phyloP scores from a whole-genome alignment of 64 coral and sea anemone genomes.

The Trachythela sp. region DNA sequence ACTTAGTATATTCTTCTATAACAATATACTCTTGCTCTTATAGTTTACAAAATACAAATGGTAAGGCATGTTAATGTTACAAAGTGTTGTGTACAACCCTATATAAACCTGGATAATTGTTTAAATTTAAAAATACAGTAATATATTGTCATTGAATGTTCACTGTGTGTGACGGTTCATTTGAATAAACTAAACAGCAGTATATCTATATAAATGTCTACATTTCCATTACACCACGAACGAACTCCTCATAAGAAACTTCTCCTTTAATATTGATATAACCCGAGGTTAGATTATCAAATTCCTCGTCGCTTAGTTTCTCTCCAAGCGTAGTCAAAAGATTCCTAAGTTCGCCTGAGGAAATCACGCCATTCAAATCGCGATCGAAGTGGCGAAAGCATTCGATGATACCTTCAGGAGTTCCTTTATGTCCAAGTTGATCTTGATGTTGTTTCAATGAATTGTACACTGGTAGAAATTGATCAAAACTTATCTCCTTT shows the following conservation, averaged over 20 bases:
- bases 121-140: not conserved
- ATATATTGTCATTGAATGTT: not conserved
- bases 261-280: conserved; percentile 75
- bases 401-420: conserved; percentile 76
- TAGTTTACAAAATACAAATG: not conserved
- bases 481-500: conserved; percentile 64
- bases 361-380: conserved; percentile 59
- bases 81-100: not conserved
- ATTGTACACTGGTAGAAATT: conserved; percentile 84
- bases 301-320: conserved; percentile 77
- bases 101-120: not conserved
- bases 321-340: conserved; percentile 88
- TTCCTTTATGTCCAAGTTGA: conserved; percentile 48
- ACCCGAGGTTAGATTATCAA: conserved; percentile 63
- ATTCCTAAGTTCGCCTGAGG: conserved; percentile 70
- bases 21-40: not conserved
- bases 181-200: not conserved
- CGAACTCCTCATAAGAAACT: conserved; percentile 72
- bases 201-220: not conserved
- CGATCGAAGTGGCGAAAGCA: conserved; percentile 91
- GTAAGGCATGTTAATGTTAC: not conserved
- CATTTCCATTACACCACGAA: conserved; percentile 50
- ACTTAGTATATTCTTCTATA: not conserved
- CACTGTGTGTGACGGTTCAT: not conserved
- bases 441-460: conserved; percentile 64